Percentiles rank a stretch among this genome's conserved stretches.
phyloP scores from a whole-genome alignment of 2,888 invertebrate species.

The Drosophila algonquin region DNA sequence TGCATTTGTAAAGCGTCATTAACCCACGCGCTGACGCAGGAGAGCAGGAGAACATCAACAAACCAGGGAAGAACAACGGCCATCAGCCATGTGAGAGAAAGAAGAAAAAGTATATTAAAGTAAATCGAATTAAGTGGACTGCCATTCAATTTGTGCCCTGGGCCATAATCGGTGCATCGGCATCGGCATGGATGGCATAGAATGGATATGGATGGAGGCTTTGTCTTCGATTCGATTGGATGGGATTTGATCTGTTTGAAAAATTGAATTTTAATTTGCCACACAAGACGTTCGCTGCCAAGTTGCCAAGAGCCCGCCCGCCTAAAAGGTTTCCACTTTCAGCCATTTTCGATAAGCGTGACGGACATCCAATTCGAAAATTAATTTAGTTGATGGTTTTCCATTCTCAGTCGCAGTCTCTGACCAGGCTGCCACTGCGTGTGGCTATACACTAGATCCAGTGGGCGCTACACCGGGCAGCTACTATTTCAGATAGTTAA shows the following conservation, averaged over 20 bases:
- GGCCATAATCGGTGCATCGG: conserved; percentile 39
- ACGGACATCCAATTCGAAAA: conserved; percentile 54
- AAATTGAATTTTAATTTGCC: conserved; percentile 78
- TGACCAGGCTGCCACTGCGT: conserved; percentile 2
- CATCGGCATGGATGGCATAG: not conserved
- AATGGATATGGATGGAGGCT: conserved; percentile 1
- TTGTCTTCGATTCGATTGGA: conserved; percentile 43
- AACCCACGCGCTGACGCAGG: conserved; percentile 54
- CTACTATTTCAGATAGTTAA: conserved; percentile 44
- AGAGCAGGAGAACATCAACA: conserved; percentile 15
- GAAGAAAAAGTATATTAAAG: conserved; percentile 56
- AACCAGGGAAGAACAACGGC: conserved; percentile 10
- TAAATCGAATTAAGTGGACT: conserved; percentile 71
- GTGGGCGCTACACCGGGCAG: conserved; percentile 49
- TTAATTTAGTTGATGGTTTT: conserved; percentile 37
- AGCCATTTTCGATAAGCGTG: conserved; percentile 65
- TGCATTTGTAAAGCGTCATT: conserved; percentile 64
- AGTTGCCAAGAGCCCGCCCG: conserved; percentile 26
- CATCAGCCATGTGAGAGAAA: not conserved
- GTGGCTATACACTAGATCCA: conserved; percentile 22
- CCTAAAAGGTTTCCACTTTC: conserved; percentile 71
- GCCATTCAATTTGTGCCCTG: conserved; percentile 65
- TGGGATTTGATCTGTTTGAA: conserved; percentile 66
- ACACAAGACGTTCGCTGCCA: conserved; percentile 56
- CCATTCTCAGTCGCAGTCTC: conserved; percentile 14